These are phyloP conservation scores for Gymnodraco acuticeps DNA, from an alignment of 2,797 vertebrate genomes.

Conservation along the genomic window DNA sequence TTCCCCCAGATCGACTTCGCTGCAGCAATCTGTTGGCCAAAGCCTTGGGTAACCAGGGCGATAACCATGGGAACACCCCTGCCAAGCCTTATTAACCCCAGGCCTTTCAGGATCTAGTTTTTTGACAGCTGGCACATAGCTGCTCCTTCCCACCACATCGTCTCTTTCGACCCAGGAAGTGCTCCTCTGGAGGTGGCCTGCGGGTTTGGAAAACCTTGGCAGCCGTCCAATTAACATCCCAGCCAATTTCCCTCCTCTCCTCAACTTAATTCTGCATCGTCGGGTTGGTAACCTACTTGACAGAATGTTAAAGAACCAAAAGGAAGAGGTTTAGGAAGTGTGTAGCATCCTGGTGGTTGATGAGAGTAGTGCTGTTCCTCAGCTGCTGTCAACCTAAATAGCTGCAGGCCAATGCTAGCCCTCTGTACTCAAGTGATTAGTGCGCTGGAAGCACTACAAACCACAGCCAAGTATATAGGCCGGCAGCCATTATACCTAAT, in stretches of 20 bases:
- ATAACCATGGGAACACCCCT: conserved; percentile 65
- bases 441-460: conserved; percentile 55
- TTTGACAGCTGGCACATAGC: conserved; percentile 67
- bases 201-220: conserved; percentile 48
- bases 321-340: conserved; percentile 22
- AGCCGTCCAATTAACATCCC: conserved; percentile 27
- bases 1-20: conserved; percentile 32
- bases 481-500: conserved; percentile 77
- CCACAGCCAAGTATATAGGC: conserved; percentile 61
- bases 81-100: conserved; percentile 72
- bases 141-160: conserved; percentile 55
- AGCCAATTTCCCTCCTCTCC: conserved; percentile 15
- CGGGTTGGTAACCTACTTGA: conserved; percentile 27
- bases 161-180: conserved; percentile 59
- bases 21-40: conserved; percentile 48
- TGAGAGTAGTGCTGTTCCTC: conserved; percentile 35
- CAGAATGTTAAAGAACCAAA: conserved; percentile 15
- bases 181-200: conserved; percentile 36
- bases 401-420: conserved; percentile 28
- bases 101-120: conserved; percentile 47
- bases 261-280: conserved; percentile 9
- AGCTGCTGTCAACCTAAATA: conserved; percentile 63
- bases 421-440: conserved; percentile 40
- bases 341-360: conserved; percentile 13
- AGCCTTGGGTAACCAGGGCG: conserved; percentile 56